Evolutionary conservation across 2,113 vertebrate species (phyloP).

Genomic region (Sporophila hypoxantha): DNA sequence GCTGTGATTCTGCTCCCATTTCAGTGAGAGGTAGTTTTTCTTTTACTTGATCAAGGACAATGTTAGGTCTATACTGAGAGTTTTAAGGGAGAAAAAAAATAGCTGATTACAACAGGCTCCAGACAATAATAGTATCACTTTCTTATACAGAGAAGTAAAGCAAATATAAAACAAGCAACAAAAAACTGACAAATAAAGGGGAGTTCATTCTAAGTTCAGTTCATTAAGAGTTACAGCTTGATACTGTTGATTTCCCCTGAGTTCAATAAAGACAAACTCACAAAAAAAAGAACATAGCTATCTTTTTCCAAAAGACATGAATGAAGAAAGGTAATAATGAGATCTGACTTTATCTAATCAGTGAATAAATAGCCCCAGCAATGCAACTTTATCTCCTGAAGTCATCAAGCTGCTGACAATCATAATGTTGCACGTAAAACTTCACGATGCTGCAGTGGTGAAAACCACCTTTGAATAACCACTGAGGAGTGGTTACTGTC

Average conservation of each 20-base stretch:
- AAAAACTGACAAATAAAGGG: background rate
- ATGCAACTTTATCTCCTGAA: background rate
- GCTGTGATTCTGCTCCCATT: background rate
- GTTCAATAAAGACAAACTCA: background rate
- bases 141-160: background rate
- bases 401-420: background rate
- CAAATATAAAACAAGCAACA: constrained; percentile 5
- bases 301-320: background rate
- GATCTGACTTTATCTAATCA: background rate
- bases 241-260: constrained; percentile 40
- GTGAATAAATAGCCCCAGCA: background rate
- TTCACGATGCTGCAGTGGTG: background rate
- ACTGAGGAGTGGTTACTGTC: background rate
- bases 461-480: background rate
- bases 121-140: background rate
- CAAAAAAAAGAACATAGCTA: background rate
- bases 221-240: constrained; percentile 11
- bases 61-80: background rate
- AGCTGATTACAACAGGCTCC: background rate
- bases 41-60: background rate
- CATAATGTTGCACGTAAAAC: background rate
- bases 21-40: constrained; percentile 11
- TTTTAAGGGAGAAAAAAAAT: background rate
- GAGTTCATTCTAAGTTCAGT: constrained; percentile 51
- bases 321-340: background rate